Percentiles rank a stretch among this genome's conserved stretches.
These are phyloP conservation scores for Tethya wilhelma DNA, from an alignment of 37 sponge, comb jelly and placozoan species.

Conservation along the genomic window DNA sequence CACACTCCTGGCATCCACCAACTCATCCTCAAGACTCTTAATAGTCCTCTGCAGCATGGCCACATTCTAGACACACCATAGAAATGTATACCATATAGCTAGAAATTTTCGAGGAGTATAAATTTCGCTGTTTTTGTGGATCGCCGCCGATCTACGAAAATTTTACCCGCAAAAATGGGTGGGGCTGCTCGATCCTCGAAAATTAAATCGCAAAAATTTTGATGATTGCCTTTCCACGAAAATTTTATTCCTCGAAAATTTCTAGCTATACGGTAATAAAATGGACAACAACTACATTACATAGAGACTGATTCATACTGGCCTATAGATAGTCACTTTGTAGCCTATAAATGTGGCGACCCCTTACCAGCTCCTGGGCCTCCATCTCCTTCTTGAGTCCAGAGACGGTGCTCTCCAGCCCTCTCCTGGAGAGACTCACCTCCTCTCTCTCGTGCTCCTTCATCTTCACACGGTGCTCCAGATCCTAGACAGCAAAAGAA, in stretches of 20 bases:
- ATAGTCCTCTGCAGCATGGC: slow-evolving; percentile 28
- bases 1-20: slow-evolving; percentile 1
- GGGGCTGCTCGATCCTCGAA: no score
- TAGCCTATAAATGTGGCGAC: no score
- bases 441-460: not conserved
- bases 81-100: no score
- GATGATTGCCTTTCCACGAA: not conserved
- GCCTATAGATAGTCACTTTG: no score
- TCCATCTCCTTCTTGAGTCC: slow-evolving; percentile 26
- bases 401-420: not conserved
- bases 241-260: not conserved
- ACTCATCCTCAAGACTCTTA: slow-evolving; percentile 51
- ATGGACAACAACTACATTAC: no score
- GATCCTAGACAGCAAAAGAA: not conserved
- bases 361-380: slow-evolving; percentile 59
- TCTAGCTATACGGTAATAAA: no score
- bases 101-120: no score
- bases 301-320: no score
- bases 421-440: not conserved
- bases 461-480: not conserved
- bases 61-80: slow-evolving; percentile 13
- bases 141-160: no score
- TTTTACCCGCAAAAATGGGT: no score
- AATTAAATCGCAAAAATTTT: no score
- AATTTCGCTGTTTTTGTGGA: no score